Base-by-base conservation (phyloP, 2,888 invertebrate species). In the Drosophila anomalata region DNA sequence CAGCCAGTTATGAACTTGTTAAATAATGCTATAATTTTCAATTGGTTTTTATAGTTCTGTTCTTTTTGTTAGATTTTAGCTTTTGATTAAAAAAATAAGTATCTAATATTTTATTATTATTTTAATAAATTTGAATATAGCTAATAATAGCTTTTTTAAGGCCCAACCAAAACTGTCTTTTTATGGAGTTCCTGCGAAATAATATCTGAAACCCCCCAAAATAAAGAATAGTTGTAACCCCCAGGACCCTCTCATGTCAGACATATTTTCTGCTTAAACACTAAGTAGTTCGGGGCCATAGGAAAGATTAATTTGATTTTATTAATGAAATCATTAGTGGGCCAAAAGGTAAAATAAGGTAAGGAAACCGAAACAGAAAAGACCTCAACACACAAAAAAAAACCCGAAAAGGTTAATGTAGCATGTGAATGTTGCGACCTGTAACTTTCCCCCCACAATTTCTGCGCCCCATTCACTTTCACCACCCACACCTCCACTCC, bases 251-350 rank as follows among this genome's bases (percentile, higher is more conserved):
- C 53, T 41, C 26, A 4, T 9, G 44, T 29, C 36, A 39, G 51
- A 56, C 63, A 56, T 55, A 62, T 52, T 47, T 53, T 53, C 20
- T 69, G 63, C 67, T 58, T 58, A 69, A 66, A 53, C 46, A 29
- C 41, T 50, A 58, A 54, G 67, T 58, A 66, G 68, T 66, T 68
- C n/a, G 33, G 48, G 52, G 42, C 57, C 68, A 53, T 53, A 29
- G 58, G 50, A 50, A 66, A 69, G 66, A 53, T 69, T 66, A 69
- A 69, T 69, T 69, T 44, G 67, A 69, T 66, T 69, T 66, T 66
- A 50, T 66, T 66, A 68, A 68, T 68, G 68, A 68, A 68, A 68
- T 68, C 68, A 66, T 68, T 68, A 66, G 68, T 57, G 47, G 56
- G 42, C 33, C 55, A 31, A 59, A 60, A 60, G 69, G 60, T 69